Conservation (phyloP, 2,113 vertebrate genomes). For the Pipra filicauda region DNA sequence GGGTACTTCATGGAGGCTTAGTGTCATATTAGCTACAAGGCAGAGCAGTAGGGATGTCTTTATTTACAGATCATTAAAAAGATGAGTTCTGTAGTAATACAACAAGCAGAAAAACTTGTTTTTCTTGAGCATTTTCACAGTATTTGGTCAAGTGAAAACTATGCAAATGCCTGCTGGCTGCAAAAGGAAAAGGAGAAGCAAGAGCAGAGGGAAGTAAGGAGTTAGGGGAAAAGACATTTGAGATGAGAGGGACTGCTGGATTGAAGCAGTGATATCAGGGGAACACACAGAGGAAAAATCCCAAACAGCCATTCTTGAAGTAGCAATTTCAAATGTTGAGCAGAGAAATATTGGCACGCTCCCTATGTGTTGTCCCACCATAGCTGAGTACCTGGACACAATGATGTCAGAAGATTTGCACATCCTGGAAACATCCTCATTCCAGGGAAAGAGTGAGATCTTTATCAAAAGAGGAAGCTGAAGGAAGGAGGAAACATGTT, state of each 20-base stretch:
- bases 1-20: not conserved
- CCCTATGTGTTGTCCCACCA: not conserved
- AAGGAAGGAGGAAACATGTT: not conserved
- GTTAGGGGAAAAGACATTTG: not conserved
- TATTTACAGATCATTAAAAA: constrained; percentile 32
- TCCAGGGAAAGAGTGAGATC: not conserved
- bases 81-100: not conserved
- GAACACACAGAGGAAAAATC: not conserved
- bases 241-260: not conserved
- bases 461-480: not conserved
- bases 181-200: not conserved
- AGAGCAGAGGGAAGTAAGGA: not conserved
- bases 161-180: not conserved
- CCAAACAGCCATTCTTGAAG: not conserved
- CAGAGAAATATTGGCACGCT: not conserved
- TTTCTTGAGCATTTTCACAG: constrained; percentile 26
- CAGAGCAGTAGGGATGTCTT: not conserved
- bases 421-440: not conserved
- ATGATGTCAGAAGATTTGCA: not conserved
- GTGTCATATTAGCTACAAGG: not conserved
- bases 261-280: not conserved
- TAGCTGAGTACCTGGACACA: not conserved
- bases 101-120: not conserved
- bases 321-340: not conserved
- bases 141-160: constrained; percentile 24